These are phyloP conservation scores for Vandiemenella viatica DNA, from an alignment of 2,888 invertebrate species.

Conservation along the genomic window DNA sequence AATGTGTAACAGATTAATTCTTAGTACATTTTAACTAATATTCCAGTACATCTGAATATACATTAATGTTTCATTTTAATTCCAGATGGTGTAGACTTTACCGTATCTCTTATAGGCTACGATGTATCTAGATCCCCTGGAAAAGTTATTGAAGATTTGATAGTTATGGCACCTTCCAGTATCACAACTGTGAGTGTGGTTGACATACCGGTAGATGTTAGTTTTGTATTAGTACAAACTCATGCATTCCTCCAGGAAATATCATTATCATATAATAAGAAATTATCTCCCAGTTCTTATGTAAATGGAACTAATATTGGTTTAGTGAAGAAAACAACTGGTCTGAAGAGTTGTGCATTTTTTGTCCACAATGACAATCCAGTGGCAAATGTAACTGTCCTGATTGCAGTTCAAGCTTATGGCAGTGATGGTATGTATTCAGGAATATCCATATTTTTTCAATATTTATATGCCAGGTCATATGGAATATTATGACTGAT, in stretches of 20 bases:
- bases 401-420: slow-evolving; percentile 40
- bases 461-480: too few relatives aligned
- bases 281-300: slow-evolving; percentile 23
- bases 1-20: too few relatives aligned
- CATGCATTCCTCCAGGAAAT: slow-evolving; percentile 44
- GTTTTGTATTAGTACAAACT: slow-evolving; percentile 46
- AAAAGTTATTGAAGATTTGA: slow-evolving; percentile 19
- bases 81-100: slow-evolving; percentile 17
- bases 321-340: slow-evolving; percentile 26
- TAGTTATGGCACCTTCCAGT: slow-evolving; percentile 19
- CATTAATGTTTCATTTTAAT: too few relatives aligned
- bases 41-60: too few relatives aligned
- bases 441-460: too few relatives aligned
- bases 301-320: slow-evolving; percentile 48
- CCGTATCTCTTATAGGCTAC: slow-evolving; percentile 22
- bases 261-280: slow-evolving; percentile 35
- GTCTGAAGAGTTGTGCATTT: slow-evolving; percentile 23
- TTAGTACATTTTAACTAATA: too few relatives aligned
- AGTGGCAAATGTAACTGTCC: slow-evolving; percentile 21
- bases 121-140: slow-evolving; percentile 20
- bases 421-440: slow-evolving; percentile 29
- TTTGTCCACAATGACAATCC: slow-evolving; percentile 32
- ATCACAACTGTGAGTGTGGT: slow-evolving; percentile 28
- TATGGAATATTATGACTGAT: background rate
- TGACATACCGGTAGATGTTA: slow-evolving; percentile 31